Evolutionary conservation across 2,888 invertebrate genomes (phyloP).

Genomic region (Coelopa pilipes): DNA sequence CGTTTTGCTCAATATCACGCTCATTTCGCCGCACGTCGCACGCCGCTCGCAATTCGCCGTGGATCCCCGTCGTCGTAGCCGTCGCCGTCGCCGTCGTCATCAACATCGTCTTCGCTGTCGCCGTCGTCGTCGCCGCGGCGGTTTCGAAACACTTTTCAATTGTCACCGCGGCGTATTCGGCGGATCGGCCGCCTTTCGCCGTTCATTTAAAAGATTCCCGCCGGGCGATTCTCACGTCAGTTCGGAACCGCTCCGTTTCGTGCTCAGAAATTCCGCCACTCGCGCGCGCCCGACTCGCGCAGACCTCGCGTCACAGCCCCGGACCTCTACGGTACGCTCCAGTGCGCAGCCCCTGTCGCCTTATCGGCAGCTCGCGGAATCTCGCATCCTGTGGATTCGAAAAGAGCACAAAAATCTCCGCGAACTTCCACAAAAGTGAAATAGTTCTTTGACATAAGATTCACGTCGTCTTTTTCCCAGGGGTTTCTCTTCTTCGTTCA

Average conservation of each 20-base stretch:
- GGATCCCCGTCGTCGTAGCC: too few species aligned
- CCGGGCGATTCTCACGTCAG: slow-evolving; percentile 10
- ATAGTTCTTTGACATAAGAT: neutral
- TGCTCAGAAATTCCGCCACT: neutral
- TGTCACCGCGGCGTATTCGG: slow-evolving; percentile 1
- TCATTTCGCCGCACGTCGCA: neutral
- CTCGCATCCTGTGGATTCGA: neutral
- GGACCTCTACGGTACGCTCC: slow-evolving; percentile 25
- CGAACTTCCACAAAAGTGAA: neutral
- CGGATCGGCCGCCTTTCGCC: neutral
- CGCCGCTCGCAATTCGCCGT: neutral
- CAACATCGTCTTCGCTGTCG: neutral
- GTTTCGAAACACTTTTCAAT: neutral
- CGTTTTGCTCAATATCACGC: neutral
- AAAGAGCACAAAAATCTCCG: neutral
- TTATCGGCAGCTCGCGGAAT: neutral
- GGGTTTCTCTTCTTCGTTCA: too few species aligned
- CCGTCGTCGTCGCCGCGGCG: neutral
- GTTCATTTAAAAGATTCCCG: slow-evolving; percentile 27
- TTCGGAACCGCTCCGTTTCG: slow-evolving; percentile 1
- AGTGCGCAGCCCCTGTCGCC: neutral
- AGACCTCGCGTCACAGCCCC: neutral
- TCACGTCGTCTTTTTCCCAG: neutral
- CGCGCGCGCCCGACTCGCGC: neutral
- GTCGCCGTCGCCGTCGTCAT: neutral